Percentiles rank a stretch among this genome's conserved stretches.
Evolutionary conservation across 2,888 invertebrate species (phyloP).

Genomic region (Julus scanicus): DNA sequence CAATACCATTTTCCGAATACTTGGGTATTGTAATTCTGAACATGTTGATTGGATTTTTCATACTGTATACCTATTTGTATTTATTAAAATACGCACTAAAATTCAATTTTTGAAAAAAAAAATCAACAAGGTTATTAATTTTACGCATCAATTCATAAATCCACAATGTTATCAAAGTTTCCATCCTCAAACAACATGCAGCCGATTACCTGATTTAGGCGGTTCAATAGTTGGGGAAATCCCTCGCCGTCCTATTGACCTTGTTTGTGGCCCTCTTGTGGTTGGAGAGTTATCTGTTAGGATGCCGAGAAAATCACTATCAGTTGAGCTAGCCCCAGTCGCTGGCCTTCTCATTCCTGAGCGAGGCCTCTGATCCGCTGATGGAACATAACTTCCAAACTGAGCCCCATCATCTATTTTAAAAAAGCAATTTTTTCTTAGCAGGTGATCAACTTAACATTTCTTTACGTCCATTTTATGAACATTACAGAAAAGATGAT

Average conservation of each 20-base stretch:
- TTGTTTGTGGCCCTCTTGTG: not conserved
- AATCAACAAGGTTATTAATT: too few relatives aligned
- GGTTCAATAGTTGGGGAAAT: constrained; percentile 34
- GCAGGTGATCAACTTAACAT: too few relatives aligned
- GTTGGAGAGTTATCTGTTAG: not conserved
- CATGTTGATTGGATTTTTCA: too few relatives aligned
- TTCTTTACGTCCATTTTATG: not conserved
- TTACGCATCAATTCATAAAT: not conserved
- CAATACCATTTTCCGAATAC: too few relatives aligned
- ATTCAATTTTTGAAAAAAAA: too few relatives aligned
- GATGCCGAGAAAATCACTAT: not conserved
- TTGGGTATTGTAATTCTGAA: too few relatives aligned
- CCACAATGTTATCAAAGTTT: too few relatives aligned
- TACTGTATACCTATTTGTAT: too few relatives aligned
- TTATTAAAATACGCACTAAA: too few relatives aligned
- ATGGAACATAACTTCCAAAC: constrained; percentile 47
- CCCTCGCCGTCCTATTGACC: not conserved
- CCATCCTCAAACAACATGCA: too few relatives aligned
- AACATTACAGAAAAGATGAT: not conserved
- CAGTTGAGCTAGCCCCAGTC: not conserved
- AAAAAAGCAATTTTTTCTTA: too few relatives aligned
- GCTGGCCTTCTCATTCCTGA: not conserved
- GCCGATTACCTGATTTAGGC: not conserved
- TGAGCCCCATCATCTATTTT: not conserved
- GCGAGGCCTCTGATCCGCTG: not conserved